Base-by-base conservation (phyloP, 2,888 invertebrate species). In the Drosophila monieri region DNA sequence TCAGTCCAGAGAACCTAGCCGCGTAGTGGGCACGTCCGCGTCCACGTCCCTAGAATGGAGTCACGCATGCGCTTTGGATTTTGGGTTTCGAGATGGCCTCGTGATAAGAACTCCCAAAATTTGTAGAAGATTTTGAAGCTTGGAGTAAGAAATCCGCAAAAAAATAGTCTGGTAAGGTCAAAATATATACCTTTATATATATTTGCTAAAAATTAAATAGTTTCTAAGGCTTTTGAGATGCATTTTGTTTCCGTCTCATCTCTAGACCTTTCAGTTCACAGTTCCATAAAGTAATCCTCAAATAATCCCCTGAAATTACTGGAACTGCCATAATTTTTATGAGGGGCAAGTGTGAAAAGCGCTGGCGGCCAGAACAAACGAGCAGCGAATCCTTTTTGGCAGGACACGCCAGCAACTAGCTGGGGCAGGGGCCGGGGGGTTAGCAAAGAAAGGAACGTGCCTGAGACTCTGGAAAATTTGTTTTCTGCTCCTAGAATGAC, bases 271-370 rank as follows among this genome's bases (percentile, higher is more conserved):
- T 15, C 12, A 8, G n/a, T 30, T 47, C 60, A 12, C 62, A 47
- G 37, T 9, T 8, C 62, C 62, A 61, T 41, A 41, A 41, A 41
- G 15, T 9, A 4, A 41, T 60, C 23, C 10, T 25, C 32, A n/a
- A 37, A 49, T 30, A 27, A 54, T 55, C 54, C 25, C 23, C 41
- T 44, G 41, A 77, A 59, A 73, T 52, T 56, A 35, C 37, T 23
- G 35, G 43, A 46, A 35, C 76, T 67, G 73, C 62, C 76, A 88
- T 86, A 80, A 76, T 73, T 78, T 78, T 62, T 68, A 74, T 70
- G 74, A 62, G 44, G 62, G 52, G 72, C 69, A 85, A 88, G 88
- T 88, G 83, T 86, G 88, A 86, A 83, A 69, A 71, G 73, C 49
- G 47, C 48, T 32, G 73, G 60, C 56, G 35, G 52, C 14, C 32